These are phyloP conservation scores for Drosophila saltans DNA, from an alignment of 1,140 invertebrate species.

Conservation along the genomic window DNA sequence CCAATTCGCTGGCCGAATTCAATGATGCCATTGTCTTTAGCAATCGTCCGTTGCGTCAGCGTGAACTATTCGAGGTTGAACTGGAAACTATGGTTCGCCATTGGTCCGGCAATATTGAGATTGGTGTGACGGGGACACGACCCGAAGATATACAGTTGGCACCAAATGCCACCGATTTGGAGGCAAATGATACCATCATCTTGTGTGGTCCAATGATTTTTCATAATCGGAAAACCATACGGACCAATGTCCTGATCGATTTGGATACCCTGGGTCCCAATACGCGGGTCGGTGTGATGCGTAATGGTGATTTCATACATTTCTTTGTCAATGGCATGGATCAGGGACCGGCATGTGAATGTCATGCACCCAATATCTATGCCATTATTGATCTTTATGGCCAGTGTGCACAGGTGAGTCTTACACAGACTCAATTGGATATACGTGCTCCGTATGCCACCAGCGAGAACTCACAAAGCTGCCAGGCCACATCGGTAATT, in stretches of 20 bases:
- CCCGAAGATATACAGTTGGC: slow-evolving; percentile 94
- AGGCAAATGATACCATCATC: slow-evolving; percentile 94
- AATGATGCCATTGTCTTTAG: slow-evolving; percentile 97
- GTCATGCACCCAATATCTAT: slow-evolving; percentile 92
- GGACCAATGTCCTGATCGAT: slow-evolving; percentile 93
- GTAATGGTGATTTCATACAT: slow-evolving; percentile 93
- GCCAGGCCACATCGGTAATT: slow-evolving; percentile 81
- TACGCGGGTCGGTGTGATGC: slow-evolving; percentile 93
- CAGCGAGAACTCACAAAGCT: slow-evolving; percentile 82
- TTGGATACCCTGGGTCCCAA: slow-evolving; percentile 91
- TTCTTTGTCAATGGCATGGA: slow-evolving; percentile 96
- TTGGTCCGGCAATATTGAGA: slow-evolving; percentile 95
- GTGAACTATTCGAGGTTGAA: slow-evolving; percentile 96
- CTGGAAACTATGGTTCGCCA: slow-evolving; percentile 96
- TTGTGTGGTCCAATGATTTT: slow-evolving; percentile 92
- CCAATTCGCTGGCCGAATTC: slow-evolving; percentile 94
- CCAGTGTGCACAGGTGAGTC: slow-evolving; percentile 94
- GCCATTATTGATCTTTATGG: slow-evolving; percentile 98
- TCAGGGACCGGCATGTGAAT: slow-evolving; percentile 93
- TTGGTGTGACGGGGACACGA: slow-evolving; percentile 93
- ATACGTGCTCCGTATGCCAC: slow-evolving; percentile 82
- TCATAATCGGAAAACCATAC: slow-evolving; percentile 92
- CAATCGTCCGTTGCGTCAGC: slow-evolving; percentile 92
- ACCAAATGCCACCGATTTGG: slow-evolving; percentile 95
- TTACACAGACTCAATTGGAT: slow-evolving; percentile 81